Evolutionary conservation across 92 coral and sea anemone genomes (phyloP), one percentile per base, ranked within the genome.

Genomic region (Pocillopora grandis): DNA sequence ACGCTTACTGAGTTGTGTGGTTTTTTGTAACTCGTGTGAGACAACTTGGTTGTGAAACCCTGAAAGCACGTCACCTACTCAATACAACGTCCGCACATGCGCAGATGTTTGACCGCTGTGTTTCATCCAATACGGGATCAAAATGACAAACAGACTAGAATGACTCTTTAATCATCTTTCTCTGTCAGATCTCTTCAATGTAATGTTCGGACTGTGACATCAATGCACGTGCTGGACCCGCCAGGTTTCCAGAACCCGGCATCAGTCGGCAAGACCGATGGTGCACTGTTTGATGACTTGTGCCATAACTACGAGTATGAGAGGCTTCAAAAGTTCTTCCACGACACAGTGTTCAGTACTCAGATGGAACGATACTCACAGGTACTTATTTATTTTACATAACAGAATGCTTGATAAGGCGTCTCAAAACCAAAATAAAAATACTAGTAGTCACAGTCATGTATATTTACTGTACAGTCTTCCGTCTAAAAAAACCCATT

Each of bases 271-370:
- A 92, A 92, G 56, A 86, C 87, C 7, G 80, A 89, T 8, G 98
- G 98, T 12, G 98, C 98, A 10, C 42, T 87, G 81, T 96, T 96
- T 84, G 94, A 94, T 37, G 99, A 96, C 59, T 87, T 96, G 27
- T 96, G 99, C 75, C 95, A 94, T 75, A 96, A 96, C 82, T 96
- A 96, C 42, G 96, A 94, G 88, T 88, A 88, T 72, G 99, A 96
- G 82, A 90, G 99, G 58, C 91, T 96, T 21, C 99, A 96, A 74
- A 96, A 96, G 90, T 96, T 96, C 89, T 96, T 96, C 92, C 99
- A 96, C n/a, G 92, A 91, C 80, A 96, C 98, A 14, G 98, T 96
- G 37, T 96, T 96, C 78, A 87, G 92, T 2, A 89, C 90, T 35
- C 99, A 96, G 64, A 87, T 96, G 91, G 99, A 96, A 58, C 81